A percentile compares a stretch with the other conserved stretches of the same genome.
phyloP scores from a whole-genome alignment of 2,888 invertebrate genomes.

The Proisotoma minuta region DNA sequence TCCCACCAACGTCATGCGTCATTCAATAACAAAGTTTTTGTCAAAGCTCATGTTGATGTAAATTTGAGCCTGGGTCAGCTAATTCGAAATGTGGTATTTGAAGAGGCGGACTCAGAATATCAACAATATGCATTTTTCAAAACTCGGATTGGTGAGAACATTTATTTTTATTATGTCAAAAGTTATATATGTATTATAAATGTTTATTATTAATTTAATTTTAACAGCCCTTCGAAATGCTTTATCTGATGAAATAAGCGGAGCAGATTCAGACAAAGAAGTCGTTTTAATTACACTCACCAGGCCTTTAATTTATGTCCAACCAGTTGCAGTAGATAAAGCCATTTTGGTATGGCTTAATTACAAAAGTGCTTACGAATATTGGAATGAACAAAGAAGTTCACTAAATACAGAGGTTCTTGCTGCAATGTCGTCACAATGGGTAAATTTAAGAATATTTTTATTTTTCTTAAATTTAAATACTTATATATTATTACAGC shows the following conservation, averaged over 20 bases:
- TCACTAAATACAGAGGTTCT: conserved; percentile 81
- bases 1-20: conserved; percentile 50
- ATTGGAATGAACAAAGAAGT: conserved; percentile 95
- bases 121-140: conserved; percentile 98
- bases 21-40: conserved; percentile 59
- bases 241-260: conserved; percentile 84
- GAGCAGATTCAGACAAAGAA: conserved; percentile 64
- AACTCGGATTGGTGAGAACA: conserved; percentile 69
- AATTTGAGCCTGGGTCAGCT: conserved; percentile 93
- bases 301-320: conserved; percentile 90
- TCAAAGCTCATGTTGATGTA: conserved; percentile 83
- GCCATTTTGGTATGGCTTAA: conserved; percentile 98
- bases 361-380: conserved; percentile 98
- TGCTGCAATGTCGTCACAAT: conserved; percentile 52
- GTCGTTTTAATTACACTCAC: conserved; percentile 85
- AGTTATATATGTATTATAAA: neutral
- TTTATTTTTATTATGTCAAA: neutral
- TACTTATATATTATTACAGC: conserved; percentile 1
- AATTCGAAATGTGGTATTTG: conserved; percentile 86
- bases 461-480: neutral
- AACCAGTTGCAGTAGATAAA: conserved; percentile 95
- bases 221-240: conserved; percentile 65
- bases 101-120: conserved; percentile 95
- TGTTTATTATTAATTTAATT: neutral
- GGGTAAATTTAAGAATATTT: conserved; percentile 46